phyloP scores from a whole-genome alignment of 1,140 invertebrate species.

The Artemia franciscana region DNA sequence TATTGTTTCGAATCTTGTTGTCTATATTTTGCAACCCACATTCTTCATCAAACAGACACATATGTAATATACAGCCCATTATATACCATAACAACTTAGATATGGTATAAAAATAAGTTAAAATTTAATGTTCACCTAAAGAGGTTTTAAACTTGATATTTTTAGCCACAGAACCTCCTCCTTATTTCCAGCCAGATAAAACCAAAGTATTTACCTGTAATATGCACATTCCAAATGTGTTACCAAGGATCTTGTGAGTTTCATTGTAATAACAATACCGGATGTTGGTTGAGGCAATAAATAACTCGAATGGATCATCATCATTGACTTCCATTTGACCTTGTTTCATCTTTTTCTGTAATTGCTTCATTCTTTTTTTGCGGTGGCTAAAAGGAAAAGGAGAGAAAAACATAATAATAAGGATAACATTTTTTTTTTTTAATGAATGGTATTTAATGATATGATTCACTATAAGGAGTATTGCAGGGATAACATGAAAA shows the following conservation, averaged over 20 bases:
- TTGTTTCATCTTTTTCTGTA: constrained; percentile 63
- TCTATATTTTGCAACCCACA: too few species aligned
- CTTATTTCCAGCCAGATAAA: too few species aligned
- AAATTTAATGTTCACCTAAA: neutral
- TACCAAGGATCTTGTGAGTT: constrained; percentile 91
- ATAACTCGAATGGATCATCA: constrained; percentile 90
- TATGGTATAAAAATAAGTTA: neutral
- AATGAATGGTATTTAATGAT: too few species aligned
- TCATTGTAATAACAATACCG: constrained; percentile 94
- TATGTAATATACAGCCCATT: too few species aligned
- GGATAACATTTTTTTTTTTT: too few species aligned
- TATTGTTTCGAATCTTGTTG: too few species aligned
- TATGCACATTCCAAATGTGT: constrained; percentile 91
- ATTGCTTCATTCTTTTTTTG: constrained; percentile 69
- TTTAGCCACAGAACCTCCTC: too few species aligned
- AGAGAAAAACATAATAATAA: too few species aligned
- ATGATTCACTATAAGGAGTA: too few species aligned
- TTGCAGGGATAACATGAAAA: too few species aligned
- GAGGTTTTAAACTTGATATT: neutral
- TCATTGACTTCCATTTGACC: constrained; percentile 79
- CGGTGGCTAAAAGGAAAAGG: constrained; percentile 51
- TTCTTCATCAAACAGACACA: too few species aligned
- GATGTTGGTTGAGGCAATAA: constrained; percentile 86
- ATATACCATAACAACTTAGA: too few species aligned
- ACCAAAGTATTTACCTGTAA: constrained; percentile 52